Percentiles rank a stretch among this genome's conserved stretches.
phyloP scores from a whole-genome alignment of 2,113 vertebrate species.

The Pontoporia blainvillei region DNA sequence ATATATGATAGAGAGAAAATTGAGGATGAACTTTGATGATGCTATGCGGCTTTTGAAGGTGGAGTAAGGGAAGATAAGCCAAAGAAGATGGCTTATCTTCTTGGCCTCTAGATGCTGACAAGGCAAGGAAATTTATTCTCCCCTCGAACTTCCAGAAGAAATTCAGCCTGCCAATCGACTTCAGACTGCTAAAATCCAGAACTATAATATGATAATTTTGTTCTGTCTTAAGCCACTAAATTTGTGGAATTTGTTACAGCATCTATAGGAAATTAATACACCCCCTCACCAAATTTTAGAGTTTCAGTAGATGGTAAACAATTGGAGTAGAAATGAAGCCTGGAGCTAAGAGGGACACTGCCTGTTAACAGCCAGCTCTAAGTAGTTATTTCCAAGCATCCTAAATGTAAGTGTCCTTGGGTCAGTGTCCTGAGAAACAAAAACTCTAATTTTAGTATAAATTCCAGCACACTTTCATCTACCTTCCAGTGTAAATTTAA shows the following conservation, averaged over 20 bases:
- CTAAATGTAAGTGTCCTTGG: neutral
- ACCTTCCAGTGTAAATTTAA: neutral
- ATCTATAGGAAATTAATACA: neutral
- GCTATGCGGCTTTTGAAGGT: neutral
- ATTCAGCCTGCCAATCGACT: rapidly evolving
- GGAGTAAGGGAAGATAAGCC: neutral
- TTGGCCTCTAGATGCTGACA: neutral
- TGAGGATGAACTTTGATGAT: neutral
- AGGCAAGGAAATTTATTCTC: neutral
- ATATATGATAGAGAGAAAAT: neutral
- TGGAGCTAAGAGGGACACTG: neutral
- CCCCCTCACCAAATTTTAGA: neutral
- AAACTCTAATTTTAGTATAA: neutral
- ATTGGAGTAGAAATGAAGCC: neutral
- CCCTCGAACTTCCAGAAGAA: neutral
- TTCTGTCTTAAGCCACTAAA: neutral
- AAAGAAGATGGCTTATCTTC: neutral
- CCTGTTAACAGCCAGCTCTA: neutral
- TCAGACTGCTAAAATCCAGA: neutral
- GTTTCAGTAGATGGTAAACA: neutral
- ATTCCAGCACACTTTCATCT: neutral
- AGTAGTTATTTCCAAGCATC: neutral
- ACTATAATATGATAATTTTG: neutral
- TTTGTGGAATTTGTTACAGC: neutral
- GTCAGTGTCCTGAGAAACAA: neutral